Evolutionary conservation across 2,113 vertebrate species (phyloP).

Genomic region (Apteryx owenii): DNA sequence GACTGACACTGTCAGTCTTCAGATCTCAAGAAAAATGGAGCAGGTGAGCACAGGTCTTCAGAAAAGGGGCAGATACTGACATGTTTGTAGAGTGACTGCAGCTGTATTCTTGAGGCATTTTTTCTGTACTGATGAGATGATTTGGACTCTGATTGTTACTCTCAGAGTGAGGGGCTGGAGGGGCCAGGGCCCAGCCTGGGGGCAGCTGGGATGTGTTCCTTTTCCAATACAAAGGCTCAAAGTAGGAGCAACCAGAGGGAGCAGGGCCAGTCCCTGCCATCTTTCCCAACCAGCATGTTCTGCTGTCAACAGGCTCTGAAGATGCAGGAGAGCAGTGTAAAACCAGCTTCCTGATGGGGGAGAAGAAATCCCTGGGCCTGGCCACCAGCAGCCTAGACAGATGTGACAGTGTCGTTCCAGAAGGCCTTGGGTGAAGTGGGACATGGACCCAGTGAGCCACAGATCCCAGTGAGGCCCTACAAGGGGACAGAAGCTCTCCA

Average conservation of each 20-base stretch:
- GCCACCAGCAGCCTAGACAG: neutral
- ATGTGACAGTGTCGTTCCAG: neutral
- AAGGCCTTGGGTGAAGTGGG: neutral
- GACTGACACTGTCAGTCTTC: neutral
- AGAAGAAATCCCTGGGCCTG: neutral
- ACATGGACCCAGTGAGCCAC: neutral
- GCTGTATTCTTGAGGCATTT: neutral
- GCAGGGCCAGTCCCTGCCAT: neutral
- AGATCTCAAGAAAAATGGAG: neutral
- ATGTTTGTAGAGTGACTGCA: neutral
- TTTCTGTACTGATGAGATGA: neutral
- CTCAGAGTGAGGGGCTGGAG: neutral
- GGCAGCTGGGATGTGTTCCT: neutral
- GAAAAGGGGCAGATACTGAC: neutral
- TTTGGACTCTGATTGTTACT: neutral
- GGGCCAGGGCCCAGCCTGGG: accelerated
- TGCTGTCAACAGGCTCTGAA: neutral
- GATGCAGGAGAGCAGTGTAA: neutral
- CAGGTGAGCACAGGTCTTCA: neutral
- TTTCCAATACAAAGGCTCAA: neutral
- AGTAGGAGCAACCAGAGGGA: neutral
- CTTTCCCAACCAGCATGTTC: neutral
- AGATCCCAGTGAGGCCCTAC: neutral
- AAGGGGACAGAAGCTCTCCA: too few relatives aligned
- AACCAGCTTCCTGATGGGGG: neutral